phyloP scores from a whole-genome alignment of 2,888 invertebrate species.

The Hydriomena furcata region DNA sequence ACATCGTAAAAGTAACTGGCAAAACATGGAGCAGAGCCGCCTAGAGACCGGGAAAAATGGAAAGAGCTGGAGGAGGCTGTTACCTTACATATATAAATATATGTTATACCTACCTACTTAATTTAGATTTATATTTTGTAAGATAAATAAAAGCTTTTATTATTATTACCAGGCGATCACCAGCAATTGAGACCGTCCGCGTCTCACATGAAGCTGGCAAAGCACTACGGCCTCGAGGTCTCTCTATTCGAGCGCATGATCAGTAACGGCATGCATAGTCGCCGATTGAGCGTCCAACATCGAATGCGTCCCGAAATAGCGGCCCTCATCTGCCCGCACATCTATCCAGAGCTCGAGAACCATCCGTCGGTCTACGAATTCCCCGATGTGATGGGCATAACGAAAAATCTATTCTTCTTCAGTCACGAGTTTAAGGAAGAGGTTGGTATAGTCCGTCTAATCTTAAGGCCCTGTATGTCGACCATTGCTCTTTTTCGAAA shows the following conservation, averaged over 20 bases:
- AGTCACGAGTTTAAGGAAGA: slow-evolving; percentile 84
- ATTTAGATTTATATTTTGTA: too few relatives aligned
- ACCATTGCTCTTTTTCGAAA: too few relatives aligned
- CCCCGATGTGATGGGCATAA: slow-evolving; percentile 83
- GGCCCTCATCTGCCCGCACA: slow-evolving; percentile 85
- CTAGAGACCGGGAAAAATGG: too few relatives aligned
- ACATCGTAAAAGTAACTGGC: too few relatives aligned
- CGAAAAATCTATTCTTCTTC: slow-evolving; percentile 87
- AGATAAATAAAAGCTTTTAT: too few relatives aligned
- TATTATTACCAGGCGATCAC: slow-evolving; percentile 86
- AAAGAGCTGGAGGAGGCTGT: too few relatives aligned
- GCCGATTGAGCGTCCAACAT: slow-evolving; percentile 87
- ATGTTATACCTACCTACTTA: too few relatives aligned
- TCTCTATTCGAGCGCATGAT: slow-evolving; percentile 93
- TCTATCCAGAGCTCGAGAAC: slow-evolving; percentile 86
- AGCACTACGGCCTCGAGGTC: slow-evolving; percentile 86
- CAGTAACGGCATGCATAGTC: slow-evolving; percentile 84
- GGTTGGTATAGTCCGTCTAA: too few relatives aligned
- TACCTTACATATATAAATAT: too few relatives aligned
- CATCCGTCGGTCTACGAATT: slow-evolving; percentile 84
- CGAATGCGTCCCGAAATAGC: slow-evolving; percentile 87
- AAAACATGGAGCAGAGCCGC: too few relatives aligned
- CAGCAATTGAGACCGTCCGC: slow-evolving; percentile 90
- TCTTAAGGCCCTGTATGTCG: too few relatives aligned
- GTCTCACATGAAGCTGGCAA: slow-evolving; percentile 86